Base-by-base conservation (phyloP, 2,797 vertebrate genomes). In the Cirrhinus molitorella region DNA sequence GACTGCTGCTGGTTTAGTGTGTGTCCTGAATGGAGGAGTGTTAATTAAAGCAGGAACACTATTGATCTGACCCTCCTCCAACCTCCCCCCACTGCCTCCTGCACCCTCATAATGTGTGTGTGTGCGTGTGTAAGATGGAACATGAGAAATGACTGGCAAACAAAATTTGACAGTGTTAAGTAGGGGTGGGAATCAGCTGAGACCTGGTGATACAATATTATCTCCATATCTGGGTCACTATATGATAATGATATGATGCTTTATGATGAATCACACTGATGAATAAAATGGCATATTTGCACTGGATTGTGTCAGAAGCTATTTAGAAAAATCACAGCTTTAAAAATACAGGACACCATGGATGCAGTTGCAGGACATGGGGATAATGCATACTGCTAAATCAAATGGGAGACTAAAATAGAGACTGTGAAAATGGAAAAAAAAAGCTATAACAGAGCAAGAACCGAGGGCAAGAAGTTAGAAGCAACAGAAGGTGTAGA, bases 1-100 rank as follows among this genome's bases (percentile, higher is more conserved):
- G 68, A 55, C 74, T 72, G 65, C 80, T 79, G 85, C 75, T 74
- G 80, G 74, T 70, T 72, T 80, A 65, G 37, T 61, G 85, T 80
- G 70, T 83, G 84, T 81, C 84, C 81, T 79, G 72, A 80, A 83
- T 83, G 72, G 65, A 81, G 84, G 83, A 72, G 84, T 79, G 80
- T 87, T 87, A 87, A 87, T 87, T 87, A 87, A 80, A 85, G 86
- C 84, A 73, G 81, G 84, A 85, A 85, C 73, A 40, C 78, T 87
- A 87, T 87, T 85, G 86, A 87, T 87, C 85, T 71, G 68, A 74
- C 53, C 57, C 55, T 66, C 80, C 80, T 85, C 78, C 68, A 49
- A 10, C 80, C 34, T 83, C 76, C 85, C 63, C 63, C 45, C 37
- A 51, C 55, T 53, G 16, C 80, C 71, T 45, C 47, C 80, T 81